Base-by-base conservation (phyloP, 2,888 invertebrate species). In the Eustalomyia histrio region DNA sequence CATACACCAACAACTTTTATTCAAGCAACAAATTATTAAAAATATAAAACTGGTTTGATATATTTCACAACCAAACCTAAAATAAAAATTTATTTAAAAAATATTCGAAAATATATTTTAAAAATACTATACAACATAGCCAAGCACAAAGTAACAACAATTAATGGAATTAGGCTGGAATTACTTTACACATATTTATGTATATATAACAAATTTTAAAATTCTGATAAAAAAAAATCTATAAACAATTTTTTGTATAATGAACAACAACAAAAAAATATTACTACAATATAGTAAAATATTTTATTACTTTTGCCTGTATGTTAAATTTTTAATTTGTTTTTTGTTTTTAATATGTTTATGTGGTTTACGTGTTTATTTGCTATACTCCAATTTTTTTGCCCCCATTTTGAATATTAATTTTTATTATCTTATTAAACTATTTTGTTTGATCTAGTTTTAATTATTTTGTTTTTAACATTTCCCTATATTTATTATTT, bases 391-490 rank as follows among this genome's bases (percentile, higher is more conserved):
- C 43, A 58, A 9, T 58, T 58, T 58, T 24, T 21, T 55, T 29
- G 29, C n/a, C n/a, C 18, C 2, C 17, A 47, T 29, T 43, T 57
- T 47, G 14, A 16, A 29, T n/a, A 29, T 12, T 43, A 24, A 29
- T 6, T 29, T 29, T 33, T 35, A 4, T 68, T 55, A 16, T 61
- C 9, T 61, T 61, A 24, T 47, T 39, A n/a, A 21, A 60, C n/a
- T n/a, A 58, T 65, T 47, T 17, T n/a, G 18, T 60, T 79, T 71
- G 64, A 53, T 69, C 58, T 58, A 53, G 47, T 69, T 79, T 60
- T 29, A 39, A 43, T 50, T 43, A 29, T 57, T 75, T 33, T 35
- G n/a, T 35, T n/a, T 29, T 14, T 21, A 24, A 2, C 18, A 24
- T 24, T 39, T 39, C 14, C 14, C 6, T 35, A 18, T 61, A 61